Percentiles rank a stretch among this genome's conserved stretches.
phyloP scores from a whole-genome alignment of 2,797 vertebrate genomes.

The Crenuchus spilurus region DNA sequence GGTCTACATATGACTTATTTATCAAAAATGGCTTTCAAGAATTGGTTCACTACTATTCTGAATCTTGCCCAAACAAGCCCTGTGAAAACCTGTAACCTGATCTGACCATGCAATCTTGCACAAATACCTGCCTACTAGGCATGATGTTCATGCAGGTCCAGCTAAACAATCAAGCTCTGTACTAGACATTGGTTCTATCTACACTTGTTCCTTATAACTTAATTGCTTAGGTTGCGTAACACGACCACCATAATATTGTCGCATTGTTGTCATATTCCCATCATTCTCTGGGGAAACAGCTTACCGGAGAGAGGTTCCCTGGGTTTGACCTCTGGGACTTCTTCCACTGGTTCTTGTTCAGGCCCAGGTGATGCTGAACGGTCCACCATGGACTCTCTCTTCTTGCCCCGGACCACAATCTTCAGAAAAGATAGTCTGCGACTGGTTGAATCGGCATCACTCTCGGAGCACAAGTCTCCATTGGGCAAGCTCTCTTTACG shows the following conservation, averaged over 20 bases:
- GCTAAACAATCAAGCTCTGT: constrained; percentile 19
- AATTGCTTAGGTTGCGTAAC: too few relatives aligned
- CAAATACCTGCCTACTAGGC: constrained; percentile 34
- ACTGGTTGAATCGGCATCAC: constrained; percentile 73
- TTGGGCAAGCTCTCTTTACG: constrained; percentile 72
- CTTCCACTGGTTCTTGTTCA: constrained; percentile 69
- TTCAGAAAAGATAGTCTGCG: constrained; percentile 82
- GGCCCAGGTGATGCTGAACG: constrained; percentile 68
- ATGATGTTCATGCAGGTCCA: constrained; percentile 35
- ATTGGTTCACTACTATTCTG: not conserved
- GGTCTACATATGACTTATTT: not conserved
- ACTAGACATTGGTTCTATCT: not conserved
- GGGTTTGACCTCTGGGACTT: constrained; percentile 76
- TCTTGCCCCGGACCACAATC: constrained; percentile 80
- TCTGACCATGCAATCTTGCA: constrained; percentile 25
- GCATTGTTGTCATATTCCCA: not conserved
- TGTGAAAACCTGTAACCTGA: constrained; percentile 46
- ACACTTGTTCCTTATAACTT: not conserved
- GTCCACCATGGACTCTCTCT: constrained; percentile 74
- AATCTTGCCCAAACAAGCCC: constrained; percentile 33
- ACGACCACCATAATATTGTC: too few relatives aligned
- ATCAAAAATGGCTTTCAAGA: constrained; percentile 18
- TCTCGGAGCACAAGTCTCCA: constrained; percentile 66
- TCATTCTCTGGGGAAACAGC: not conserved
- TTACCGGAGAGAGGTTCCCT: constrained; percentile 80